These are phyloP conservation scores for Sympetrum striolatum DNA, from an alignment of 2,888 invertebrate species.

Conservation along the genomic window DNA sequence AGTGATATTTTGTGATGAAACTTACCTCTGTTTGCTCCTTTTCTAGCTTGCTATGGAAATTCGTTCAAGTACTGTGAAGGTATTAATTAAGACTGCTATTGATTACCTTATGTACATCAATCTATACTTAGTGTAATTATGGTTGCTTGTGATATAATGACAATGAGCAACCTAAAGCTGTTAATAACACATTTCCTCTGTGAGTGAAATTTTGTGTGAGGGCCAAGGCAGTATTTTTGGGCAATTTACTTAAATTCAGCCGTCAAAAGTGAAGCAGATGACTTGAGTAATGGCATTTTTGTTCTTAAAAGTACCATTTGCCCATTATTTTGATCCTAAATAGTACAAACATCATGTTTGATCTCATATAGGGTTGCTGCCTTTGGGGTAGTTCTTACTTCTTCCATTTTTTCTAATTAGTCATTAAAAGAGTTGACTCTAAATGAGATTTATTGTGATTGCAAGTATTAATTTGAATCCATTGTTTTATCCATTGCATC, in stretches of 20 bases:
- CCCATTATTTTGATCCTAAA: slow-evolving; percentile 39
- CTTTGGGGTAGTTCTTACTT: slow-evolving; percentile 9
- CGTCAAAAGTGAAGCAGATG: neutral
- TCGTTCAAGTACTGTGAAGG: neutral
- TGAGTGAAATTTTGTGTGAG: slow-evolving; percentile 27
- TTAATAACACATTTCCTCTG: slow-evolving; percentile 32
- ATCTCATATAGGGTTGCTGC: slow-evolving; percentile 41
- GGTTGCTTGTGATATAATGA: slow-evolving; percentile 36
- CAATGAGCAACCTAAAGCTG: slow-evolving; percentile 17
- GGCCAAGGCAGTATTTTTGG: slow-evolving; percentile 32
- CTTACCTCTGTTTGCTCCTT: neutral
- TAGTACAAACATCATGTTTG: slow-evolving; percentile 41
- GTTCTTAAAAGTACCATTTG: slow-evolving; percentile 20
- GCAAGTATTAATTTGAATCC: slow-evolving; percentile 28
- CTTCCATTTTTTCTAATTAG: slow-evolving; percentile 30
- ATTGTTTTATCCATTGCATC: slow-evolving; percentile 27
- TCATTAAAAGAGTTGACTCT: slow-evolving; percentile 12
- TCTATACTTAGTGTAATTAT: slow-evolving; percentile 3
- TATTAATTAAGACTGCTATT: slow-evolving; percentile 38
- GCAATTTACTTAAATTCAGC: slow-evolving; percentile 1
- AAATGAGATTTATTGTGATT: slow-evolving; percentile 31
- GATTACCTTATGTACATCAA: slow-evolving; percentile 1
- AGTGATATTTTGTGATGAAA: no score
- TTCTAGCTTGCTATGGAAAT: neutral
- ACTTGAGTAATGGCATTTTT: neutral